Evolutionary conservation across 1,140 invertebrate species (phyloP), one percentile per base, ranked within the genome.

Genomic region (Pollicipes pollicipes): DNA sequence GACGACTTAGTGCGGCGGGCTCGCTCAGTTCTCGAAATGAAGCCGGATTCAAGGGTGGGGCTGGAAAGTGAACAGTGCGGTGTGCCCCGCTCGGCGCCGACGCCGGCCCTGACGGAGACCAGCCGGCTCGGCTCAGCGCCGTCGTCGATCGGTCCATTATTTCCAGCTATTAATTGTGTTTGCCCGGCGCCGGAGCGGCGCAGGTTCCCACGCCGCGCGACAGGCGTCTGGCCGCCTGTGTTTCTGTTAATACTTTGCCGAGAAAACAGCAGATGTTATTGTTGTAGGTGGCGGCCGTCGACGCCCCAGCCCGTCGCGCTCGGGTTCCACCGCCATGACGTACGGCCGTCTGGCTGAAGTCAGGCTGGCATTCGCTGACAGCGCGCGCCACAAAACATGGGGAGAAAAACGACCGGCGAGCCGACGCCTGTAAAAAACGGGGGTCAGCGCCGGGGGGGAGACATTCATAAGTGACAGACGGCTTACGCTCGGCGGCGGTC

Each of bases 181-280:
- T 58, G 45, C 24, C 13, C 13, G 45, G 2, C 45, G 45, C 17
- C 45, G 6, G 24, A 21, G 17, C 45, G 21, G 45, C 17, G 21
- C 45, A 10, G 17, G 45, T 58, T 58, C 45, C 45, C 45, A 58
- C 45, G 45, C 6, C 45, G 45, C 24, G 32, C 32, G 16, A 16
- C 32, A n/a, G n/a, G 32, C 32, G 4, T 16, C 32, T 24, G 45
- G 45, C 45, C 2, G 45, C 45, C 45, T 58, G 13, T 58, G 45
- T 58, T 58, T 58, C 45, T 10, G 45, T 10, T 58, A 58, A 21
- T 21, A 58, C 45, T 58, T 24, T 10, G 45, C 45, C 45, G 45
- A 58, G 45, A 58, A 58, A 58, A 58, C 45, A 58, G 45, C 45
- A 58, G 45, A 58, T 58, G 45, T 58, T 58, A 58, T 58, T 58